Base-by-base conservation (phyloP, 2,797 vertebrate species). In the Podarcis siculus region DNA sequence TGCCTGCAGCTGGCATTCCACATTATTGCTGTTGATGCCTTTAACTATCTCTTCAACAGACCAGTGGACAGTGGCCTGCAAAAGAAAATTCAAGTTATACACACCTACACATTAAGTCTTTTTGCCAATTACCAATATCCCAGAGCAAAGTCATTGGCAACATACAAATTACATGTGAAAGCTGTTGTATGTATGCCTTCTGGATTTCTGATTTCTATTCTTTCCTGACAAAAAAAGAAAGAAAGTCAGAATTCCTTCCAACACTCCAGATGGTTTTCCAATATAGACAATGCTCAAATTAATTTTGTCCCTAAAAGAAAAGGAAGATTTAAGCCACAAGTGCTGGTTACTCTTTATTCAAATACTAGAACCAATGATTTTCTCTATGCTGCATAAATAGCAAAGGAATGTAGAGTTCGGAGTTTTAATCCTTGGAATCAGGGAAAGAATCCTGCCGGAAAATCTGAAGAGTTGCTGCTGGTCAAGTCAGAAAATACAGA, bases 41-140 rank as follows among this genome's bases (percentile, higher is more conserved):
- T 95, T 92, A 21, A 99, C 95, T 75, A 99, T 99, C 94, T 99
- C 98, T 42, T 99, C 98, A 27, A 99, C 98, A 0, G 98, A 98
- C 99, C 98, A 99, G 86, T 98, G 98, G 87, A 95, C 95, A 73
- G 94, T 89, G 4, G 96, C 95, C 98, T 98, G 88, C 0, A 73
- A 73, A 90, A 77, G 71, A 86, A 67, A 83, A 30, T 82, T 1
- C 77, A 3, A 84, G 90, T 73, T 71, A 55, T 67, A 49, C 30
- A 17, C 12, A 45, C 1, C 55, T 72, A 85, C 3, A 82, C 4
- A 0, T 25, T 9, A 88, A 84, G 3, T 2, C 1, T 86, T 90
- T 21, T 37, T 2, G 37, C 12, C 8, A 79, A 69, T 49, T 27
- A 35, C 23, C 12, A 90, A 1, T 30, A 10, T 0, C 0, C 8